Base-by-base conservation (phyloP, 2,113 vertebrate genomes). In the Glareola pratincola region DNA sequence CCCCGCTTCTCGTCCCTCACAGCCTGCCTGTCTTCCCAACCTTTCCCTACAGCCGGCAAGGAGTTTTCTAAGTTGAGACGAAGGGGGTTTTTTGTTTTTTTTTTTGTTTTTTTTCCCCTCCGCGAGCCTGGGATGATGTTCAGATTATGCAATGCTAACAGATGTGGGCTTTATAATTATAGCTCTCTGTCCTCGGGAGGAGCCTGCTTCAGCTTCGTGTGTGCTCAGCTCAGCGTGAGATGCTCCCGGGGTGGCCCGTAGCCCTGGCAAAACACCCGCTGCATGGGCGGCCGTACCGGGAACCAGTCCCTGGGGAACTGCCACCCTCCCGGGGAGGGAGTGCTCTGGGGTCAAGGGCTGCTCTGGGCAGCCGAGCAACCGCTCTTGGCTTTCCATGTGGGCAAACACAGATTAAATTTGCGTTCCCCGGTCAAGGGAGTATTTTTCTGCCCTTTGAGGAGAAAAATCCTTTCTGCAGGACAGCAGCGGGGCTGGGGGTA, bases 131-230 rank as follows among this genome's bases (percentile, higher is more conserved):
- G 14, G 88, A 30, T 85, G 85, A 54, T 95, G 87, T 78, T 91
- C 6, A 41, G 82, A 29, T 95, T 93, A 82, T 94, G 94, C 93
- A 96, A 84, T 2, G 48, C 13, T 64, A 53, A 51, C 96, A 97
- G 94, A 96, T 97, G 95, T 90, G 91, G 88, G 85, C 64, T 96
- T 75, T 85, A 59, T 50, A 77, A 67, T 83, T 83, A 8, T 45
- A 89, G 92, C 94, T 75, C 86, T 48, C 59, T 60, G 90, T 74
- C 37, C 75, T 68, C 21, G 23, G 84, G 91, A 94, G 92, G 87
- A 94, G 93, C 37, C 73, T 12, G 85, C 72, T 11, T 18, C 3
- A 48, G 79, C 83, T 88, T 57, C 59, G 14, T 1, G 14, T 12
- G n/a, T 2, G 22, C 72, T 86, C 56, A 2, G 15, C 53, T 48